Conservation (phyloP, 2,888 invertebrate genomes). For the Neocrepidodera transversa region DNA sequence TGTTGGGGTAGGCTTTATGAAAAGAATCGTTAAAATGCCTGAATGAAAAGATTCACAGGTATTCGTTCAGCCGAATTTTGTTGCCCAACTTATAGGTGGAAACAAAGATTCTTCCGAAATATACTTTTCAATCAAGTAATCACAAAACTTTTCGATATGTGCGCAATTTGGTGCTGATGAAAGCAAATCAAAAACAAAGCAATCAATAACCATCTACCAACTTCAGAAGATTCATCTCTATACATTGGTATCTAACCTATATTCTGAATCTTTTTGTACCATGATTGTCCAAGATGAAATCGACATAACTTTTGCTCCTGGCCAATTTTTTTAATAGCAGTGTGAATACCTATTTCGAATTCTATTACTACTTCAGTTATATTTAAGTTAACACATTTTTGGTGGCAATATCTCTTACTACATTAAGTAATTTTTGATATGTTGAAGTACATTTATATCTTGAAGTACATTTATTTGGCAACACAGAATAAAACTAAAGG, state of each 20-base stretch:
- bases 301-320: neutral
- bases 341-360: neutral
- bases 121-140: neutral
- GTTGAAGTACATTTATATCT: too few relatives aligned
- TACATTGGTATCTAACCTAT: neutral
- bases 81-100: neutral
- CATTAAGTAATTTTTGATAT: neutral
- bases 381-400: neutral
- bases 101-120: neutral
- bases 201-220: neutral
- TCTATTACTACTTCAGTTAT: neutral
- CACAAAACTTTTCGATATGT: neutral
- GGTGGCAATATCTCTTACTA: neutral
- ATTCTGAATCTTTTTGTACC: neutral
- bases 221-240: neutral
- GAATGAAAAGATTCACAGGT: conserved; percentile 14
- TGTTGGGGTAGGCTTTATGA: neutral
- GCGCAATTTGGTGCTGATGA: neutral
- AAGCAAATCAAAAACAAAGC: neutral
- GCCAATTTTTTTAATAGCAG: neutral
- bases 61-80: conserved; percentile 4
- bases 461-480: neutral
- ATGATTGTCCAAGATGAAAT: neutral
- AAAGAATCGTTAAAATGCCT: conserved; percentile 4
- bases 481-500: neutral